A percentile compares a stretch with the other conserved stretches of the same genome.
phyloP scores from a whole-genome alignment of 2,113 vertebrate species.

The Thunnus thynnus region DNA sequence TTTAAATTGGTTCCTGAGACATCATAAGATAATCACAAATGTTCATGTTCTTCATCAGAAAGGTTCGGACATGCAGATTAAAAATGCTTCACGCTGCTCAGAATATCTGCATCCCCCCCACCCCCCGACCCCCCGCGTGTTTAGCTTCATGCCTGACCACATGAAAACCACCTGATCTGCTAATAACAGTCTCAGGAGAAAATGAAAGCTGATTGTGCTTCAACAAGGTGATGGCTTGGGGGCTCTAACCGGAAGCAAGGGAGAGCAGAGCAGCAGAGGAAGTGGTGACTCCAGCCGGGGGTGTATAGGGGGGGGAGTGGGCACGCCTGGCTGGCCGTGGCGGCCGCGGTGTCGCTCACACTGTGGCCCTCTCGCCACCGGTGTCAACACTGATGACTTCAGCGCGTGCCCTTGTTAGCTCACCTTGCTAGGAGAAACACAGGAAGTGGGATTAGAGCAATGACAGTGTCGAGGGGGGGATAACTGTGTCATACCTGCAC shows the following conservation, averaged over 20 bases:
- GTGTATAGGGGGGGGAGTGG: not conserved
- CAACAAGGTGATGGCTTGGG: constrained; percentile 67
- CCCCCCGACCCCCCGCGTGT: not conserved
- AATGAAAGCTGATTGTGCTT: constrained; percentile 68
- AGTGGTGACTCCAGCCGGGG: constrained; percentile 47
- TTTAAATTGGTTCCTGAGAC: not conserved
- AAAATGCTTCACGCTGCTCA: not conserved
- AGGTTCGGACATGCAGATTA: not conserved
- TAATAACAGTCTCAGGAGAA: constrained; percentile 50
- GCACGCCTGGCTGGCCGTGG: constrained; percentile 62
- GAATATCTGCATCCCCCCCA: not conserved
- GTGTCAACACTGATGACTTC: constrained; percentile 85
- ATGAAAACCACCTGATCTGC: constrained; percentile 47
- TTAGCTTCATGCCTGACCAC: not conserved
- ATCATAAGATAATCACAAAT: not conserved
- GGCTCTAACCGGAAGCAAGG: constrained; percentile 63
- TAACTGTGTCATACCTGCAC: constrained; percentile 82
- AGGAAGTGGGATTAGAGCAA: constrained; percentile 78
- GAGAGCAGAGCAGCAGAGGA: constrained; percentile 38
- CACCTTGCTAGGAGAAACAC: constrained; percentile 87
- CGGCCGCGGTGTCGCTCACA: constrained; percentile 64
- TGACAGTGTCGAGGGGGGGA: constrained; percentile 68
- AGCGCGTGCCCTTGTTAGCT: constrained; percentile 84
- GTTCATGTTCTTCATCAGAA: too few species aligned
- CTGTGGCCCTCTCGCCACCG: constrained; percentile 73